Evolutionary conservation across 92 coral and sea anemone genomes (phyloP), one percentile per base, ranked within the genome.

Genomic region (Siderastrea radians): DNA sequence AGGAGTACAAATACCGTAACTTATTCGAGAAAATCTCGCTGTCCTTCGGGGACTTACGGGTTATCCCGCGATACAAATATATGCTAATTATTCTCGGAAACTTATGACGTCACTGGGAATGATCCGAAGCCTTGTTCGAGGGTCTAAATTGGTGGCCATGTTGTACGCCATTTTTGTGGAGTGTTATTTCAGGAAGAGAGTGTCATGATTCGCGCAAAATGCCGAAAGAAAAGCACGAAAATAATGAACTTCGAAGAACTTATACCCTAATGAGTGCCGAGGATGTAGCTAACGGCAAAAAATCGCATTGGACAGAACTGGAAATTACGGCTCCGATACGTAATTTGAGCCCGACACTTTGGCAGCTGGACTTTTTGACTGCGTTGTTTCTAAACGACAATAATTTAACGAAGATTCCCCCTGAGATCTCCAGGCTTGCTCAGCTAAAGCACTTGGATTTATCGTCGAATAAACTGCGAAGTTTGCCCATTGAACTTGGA

Each of bases 401-500:
- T 86, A 89, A 95, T 88, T 95, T 98, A 14, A 98, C 99, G 11
- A 92, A 93, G 89, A 98, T 98, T 75, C 99, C 99, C 49, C 96
- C 99, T 61, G 99, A 98, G 60, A 96, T 98, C 76, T 93, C 98
- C 78, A 98, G 66, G 84, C 97, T 98, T 72, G 88, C 96, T 60
- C 89, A 94, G 63, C 92, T 98, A 79, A 96, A 95, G 87, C 96
- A 96, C 84, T 87, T 98, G 69, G 99, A 98, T 93, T 90, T 98
- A 51, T 98, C 99, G 49, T 96, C 94, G 77, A 98, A 98, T 88
- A 98, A 98, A 91, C 92, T 98, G 71, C 96, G 99, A 92, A 95
- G 98, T 90, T 95, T 98, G 95, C 99, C 99, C 55, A 95, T 94
- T 74, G 99, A 98, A 96, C 96, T 98, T 61, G 99, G 99, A 89